phyloP scores from a whole-genome alignment of 2,113 vertebrate genomes.

The Seriola aureovittata region DNA sequence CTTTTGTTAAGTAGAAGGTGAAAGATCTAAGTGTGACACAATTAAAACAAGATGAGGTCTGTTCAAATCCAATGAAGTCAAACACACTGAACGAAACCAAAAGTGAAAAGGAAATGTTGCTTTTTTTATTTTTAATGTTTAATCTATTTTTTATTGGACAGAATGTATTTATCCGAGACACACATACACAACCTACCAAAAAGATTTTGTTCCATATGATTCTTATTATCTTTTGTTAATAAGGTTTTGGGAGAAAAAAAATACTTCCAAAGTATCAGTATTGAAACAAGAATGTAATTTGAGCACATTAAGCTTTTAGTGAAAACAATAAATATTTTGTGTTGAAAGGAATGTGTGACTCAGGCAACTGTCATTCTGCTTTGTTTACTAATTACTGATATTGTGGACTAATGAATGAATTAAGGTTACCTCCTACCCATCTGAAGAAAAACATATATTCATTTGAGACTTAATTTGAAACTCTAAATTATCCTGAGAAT shows the following conservation, averaged over 20 bases:
- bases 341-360: neutral
- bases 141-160: neutral
- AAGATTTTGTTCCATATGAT: neutral
- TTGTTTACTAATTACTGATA: neutral
- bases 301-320: neutral
- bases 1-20: neutral
- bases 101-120: neutral
- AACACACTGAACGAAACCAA: conserved; percentile 47
- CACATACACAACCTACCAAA: neutral
- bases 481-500: too few species aligned
- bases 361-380: neutral
- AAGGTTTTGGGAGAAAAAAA: neutral
- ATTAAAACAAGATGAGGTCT: neutral
- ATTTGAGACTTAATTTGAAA: too few species aligned
- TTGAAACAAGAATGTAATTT: neutral
- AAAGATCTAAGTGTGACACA: neutral
- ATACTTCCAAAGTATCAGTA: neutral
- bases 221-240: neutral
- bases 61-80: conserved; percentile 20
- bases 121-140: neutral
- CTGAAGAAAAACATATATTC: too few species aligned
- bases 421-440: too few species aligned
- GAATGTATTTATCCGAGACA: neutral
- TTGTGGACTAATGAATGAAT: too few species aligned
- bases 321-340: conserved; percentile 2